phyloP scores from a whole-genome alignment of 2,888 invertebrate species.

The Euclidia mi region DNA sequence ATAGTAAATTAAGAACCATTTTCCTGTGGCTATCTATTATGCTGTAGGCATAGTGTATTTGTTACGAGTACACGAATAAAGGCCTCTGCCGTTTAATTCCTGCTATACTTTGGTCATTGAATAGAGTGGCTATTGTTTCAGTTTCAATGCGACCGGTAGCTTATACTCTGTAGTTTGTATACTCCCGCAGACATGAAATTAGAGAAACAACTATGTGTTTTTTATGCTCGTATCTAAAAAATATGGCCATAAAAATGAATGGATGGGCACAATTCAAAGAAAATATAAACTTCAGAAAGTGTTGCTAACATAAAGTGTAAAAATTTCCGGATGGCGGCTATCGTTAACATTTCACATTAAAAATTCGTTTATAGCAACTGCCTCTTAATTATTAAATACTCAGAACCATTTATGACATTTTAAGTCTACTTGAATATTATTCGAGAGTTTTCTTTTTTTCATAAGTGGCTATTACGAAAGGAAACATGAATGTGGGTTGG shows the following conservation, averaged over 20 bases:
- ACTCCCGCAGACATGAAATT: not conserved
- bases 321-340: not conserved
- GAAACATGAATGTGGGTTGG: conserved; percentile 27
- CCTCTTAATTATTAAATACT: conserved; percentile 10
- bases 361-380: conserved; percentile 1
- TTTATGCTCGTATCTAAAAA: not conserved
- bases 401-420: conserved; percentile 15
- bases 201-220: not conserved
- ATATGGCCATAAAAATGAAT: not conserved
- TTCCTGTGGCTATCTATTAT: conserved; percentile 34
- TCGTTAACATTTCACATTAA: not conserved
- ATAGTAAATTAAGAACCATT: conserved; percentile 56
- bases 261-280: not conserved
- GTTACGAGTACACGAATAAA: conserved; percentile 2
- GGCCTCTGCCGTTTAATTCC: not conserved
- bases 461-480: conserved; percentile 17
- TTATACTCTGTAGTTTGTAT: not conserved
- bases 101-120: not conserved
- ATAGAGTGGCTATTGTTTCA: conserved; percentile 4
- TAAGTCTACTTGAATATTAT: conserved; percentile 7
- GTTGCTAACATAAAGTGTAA: not conserved
- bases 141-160: not conserved
- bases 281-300: conserved; percentile 4
- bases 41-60: conserved; percentile 7
- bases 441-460: conserved; percentile 13